Base-by-base conservation (phyloP, 2,113 vertebrate genomes). In the Gymnogyps californianus region DNA sequence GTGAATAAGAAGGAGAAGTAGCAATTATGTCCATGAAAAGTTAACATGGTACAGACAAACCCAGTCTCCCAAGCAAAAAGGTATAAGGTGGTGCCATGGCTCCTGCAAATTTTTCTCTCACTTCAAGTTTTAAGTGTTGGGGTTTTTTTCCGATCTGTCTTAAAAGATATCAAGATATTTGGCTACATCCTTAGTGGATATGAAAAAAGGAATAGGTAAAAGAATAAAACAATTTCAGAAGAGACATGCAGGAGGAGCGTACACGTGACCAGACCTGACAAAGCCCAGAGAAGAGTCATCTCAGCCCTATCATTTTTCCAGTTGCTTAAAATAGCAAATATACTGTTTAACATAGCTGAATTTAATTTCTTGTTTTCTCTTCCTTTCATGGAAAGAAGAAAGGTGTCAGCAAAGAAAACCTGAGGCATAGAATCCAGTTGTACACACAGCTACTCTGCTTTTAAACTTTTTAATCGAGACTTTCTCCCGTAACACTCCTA, bases 231-330 rank as follows among this genome's bases (percentile, higher is more conserved):
- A 29, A 16, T 14, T 66, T 31, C 12, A 22, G 52, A 36, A 62
- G 9, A 40, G 29, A 22, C 21, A 38, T 10, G 42, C 22, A 70
- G 28, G 13, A 76, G 34, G 49, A 76, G 6, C 7, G 32, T 6
- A 7, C 19, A 28, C 0, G 0, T n/a, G 34, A 66, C 32, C 46
- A 54, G 54, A 57, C 20, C 54, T 49, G n/a, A 31, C 42, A 55
- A 61, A 71, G 31, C 36, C 42, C 40, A 61, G 14, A 36, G 28
- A 76, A 72, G 12, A 77, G 28, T 32, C 5, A 87, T n/a, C 54
- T 65, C 76, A 71, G 29, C 42, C n/a, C 46, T 4, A 20, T 4
- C 16, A 11, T 24, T 70, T 59, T 70, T 34, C 16, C 28, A 61
- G 54, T 11, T 34, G 46, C 44, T 81, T 64, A 59, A 78, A 86